Base-by-base conservation (phyloP, 2,113 vertebrate species). In the Cathartes aura region DNA sequence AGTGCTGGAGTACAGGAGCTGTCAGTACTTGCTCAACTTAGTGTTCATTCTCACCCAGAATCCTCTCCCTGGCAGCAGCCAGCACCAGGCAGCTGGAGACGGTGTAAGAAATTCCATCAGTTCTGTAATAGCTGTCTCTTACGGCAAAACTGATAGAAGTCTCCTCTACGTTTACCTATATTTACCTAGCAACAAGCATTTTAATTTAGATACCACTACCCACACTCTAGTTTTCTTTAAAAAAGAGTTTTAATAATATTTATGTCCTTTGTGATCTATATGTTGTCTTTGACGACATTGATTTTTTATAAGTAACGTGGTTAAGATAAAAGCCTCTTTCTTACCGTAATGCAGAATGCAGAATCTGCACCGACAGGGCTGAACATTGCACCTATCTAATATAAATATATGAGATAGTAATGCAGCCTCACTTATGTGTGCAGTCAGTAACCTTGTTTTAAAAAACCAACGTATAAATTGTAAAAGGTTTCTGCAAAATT, bases 291-390 rank as follows among this genome's bases (percentile, higher is more conserved):
- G 72, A 50, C 2, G 5, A 34, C 73, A 47, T 9, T 60, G 68
- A 52, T 70, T 66, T 90, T 58, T 70, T 58, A 8, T 29, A 53
- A 80, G 21, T 67, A 87, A 79, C 5, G 0, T 15, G 59, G 18
- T 82, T 84, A 93, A 86, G 56, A 52, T 74, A 93, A 95, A 94
- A 95, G 63, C 63, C 15, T 89, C 62, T 66, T 48, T 92, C 70
- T 66, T 56, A 48, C 52, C 34, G 11, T 53, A 15, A 30, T 12
- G n/a, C 66, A 64, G 66, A 68, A 66, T 4, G 15, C 27, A 76
- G 62, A 52, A 20, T 26, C 38, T 85, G 66, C 59, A 34, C 32
- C 2, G 4, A 53, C 30, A 89, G 50, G 23, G 23, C 62, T 38
- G 43, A 84, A 60, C 47, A 11, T 5, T 34, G 40, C 53, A 67